phyloP scores from a whole-genome alignment of 1,140 invertebrate species.

The Anadara kagoshimensis region DNA sequence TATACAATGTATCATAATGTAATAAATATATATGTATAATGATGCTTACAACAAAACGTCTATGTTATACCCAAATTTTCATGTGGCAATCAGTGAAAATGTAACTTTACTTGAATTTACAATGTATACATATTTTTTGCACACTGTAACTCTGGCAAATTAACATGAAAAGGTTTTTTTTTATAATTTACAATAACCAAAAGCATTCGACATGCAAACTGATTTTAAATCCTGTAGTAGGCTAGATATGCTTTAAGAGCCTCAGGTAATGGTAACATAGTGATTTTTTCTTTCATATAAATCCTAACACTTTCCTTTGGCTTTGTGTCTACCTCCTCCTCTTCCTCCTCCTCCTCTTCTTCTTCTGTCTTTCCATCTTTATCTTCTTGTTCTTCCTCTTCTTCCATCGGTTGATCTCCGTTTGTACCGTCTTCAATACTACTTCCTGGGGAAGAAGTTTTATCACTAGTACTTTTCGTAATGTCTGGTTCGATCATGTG shows the following conservation, averaged over 20 bases:
- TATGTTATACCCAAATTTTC: no score
- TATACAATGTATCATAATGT: no score
- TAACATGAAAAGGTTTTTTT: no score
- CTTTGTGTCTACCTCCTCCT: conserved; percentile 29
- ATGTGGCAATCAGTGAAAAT: no score
- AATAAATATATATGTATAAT: no score
- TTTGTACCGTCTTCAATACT: conserved; percentile 26
- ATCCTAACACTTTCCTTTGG: conserved; percentile 56
- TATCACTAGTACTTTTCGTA: conserved; percentile 34
- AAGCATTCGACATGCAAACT: no score
- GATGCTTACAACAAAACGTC: no score
- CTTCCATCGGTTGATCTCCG: conserved; percentile 21
- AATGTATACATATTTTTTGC: no score
- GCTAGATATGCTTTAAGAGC: conserved; percentile 77
- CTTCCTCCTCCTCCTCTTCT: conserved; percentile 12
- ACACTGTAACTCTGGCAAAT: no score
- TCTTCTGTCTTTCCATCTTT: conserved; percentile 37
- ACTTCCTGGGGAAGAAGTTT: conserved; percentile 49
- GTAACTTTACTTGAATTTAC: no score
- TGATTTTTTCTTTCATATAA: conserved; percentile 77
- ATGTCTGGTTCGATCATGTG: conserved; percentile 41
- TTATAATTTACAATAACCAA: no score
- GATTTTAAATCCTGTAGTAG: conserved; percentile 69
- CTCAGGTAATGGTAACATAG: conserved; percentile 76
- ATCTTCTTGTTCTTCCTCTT: conserved; percentile 37